Evolutionary conservation across 2,888 invertebrate species (phyloP).

Genomic region (Tiliacea citrago): DNA sequence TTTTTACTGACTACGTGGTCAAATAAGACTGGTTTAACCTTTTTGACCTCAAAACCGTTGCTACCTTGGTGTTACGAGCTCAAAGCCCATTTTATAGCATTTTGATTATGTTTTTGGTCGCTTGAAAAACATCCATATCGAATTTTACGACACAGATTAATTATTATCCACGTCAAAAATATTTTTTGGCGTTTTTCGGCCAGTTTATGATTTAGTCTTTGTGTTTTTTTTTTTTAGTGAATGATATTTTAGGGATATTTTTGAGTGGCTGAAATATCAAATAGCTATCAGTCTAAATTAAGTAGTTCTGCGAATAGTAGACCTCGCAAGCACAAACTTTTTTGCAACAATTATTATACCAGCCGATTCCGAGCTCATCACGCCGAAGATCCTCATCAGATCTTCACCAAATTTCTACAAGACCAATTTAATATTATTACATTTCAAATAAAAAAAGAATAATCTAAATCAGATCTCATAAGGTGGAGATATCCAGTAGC

Average conservation of each 20-base stretch:
- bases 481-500: too few relatives aligned
- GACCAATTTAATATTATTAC: too few relatives aligned
- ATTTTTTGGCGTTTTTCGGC: slow-evolving; percentile 37
- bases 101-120: slow-evolving; percentile 63
- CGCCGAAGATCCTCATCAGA: not conserved
- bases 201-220: not conserved
- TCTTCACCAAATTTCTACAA: not conserved
- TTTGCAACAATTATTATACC: too few relatives aligned
- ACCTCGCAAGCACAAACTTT: too few relatives aligned
- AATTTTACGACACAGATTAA: slow-evolving; percentile 63
- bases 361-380: not conserved
- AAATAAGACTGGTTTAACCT: slow-evolving; percentile 58
- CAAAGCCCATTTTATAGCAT: slow-evolving; percentile 63
- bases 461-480: too few relatives aligned
- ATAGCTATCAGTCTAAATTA: not conserved
- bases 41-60: slow-evolving; percentile 64
- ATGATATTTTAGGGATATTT: not conserved
- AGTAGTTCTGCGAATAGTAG: too few relatives aligned
- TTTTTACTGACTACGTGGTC: slow-evolving; percentile 5
- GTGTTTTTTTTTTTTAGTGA: not conserved
- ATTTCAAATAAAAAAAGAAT: too few relatives aligned
- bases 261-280: not conserved
- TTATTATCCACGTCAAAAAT: slow-evolving; percentile 49
- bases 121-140: slow-evolving; percentile 56
- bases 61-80: slow-evolving; percentile 57